Percentiles rank a stretch among this genome's conserved stretches.
Conservation (phyloP, 2,113 vertebrate species). For the Merops nubicus region DNA sequence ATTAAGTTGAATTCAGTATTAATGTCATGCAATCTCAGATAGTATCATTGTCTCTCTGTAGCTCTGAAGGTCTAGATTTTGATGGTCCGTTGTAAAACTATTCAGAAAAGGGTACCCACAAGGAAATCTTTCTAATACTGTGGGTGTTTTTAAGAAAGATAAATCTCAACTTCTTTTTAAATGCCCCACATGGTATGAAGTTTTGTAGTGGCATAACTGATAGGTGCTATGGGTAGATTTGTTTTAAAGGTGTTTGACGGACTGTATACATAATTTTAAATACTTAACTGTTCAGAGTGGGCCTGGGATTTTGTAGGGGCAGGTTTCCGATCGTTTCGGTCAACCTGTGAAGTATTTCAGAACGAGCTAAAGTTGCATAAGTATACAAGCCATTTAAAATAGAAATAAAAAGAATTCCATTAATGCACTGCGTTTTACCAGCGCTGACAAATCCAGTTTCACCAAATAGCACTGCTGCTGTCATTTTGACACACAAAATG, state of each 20-base stretch:
- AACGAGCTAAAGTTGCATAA: not conserved
- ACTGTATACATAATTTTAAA: not conserved
- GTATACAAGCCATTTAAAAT: not conserved
- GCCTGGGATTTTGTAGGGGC: not conserved
- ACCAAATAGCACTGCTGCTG: not conserved
- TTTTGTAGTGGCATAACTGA: not conserved
- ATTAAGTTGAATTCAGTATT: not conserved
- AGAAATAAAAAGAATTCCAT: not conserved
- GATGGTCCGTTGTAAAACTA: not conserved
- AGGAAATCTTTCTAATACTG: not conserved
- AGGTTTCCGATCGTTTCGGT: not conserved
- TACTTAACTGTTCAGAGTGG: not conserved
- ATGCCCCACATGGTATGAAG: not conserved
- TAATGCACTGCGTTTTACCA: not conserved
- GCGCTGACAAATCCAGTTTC: not conserved
- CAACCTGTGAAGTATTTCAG: not conserved
- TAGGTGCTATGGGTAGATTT: not conserved
- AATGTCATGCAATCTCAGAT: not conserved
- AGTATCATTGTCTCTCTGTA: not conserved
- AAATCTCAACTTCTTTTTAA: not conserved
- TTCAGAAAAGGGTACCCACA: not conserved
- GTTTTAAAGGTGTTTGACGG: not conserved
- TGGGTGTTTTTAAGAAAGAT: not conserved
- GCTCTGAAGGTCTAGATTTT: not conserved
- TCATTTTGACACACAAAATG: conserved; percentile 29